Base-by-base conservation (phyloP, 1,140 invertebrate genomes). In the Caenorhabditis elegans region DNA sequence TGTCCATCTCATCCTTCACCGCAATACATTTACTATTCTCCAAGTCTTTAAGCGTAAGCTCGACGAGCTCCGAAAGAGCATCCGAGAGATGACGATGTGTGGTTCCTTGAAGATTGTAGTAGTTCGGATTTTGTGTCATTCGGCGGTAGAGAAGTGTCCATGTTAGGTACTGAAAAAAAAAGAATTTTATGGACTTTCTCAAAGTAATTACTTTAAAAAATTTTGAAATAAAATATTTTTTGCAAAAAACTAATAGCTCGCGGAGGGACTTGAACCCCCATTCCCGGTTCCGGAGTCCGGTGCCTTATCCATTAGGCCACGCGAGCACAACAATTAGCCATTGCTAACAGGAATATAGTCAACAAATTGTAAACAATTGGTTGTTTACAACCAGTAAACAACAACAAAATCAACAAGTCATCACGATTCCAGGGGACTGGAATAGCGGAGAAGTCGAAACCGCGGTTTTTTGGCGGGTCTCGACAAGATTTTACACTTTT, bases 61-160 rank as follows among this genome's bases (percentile, higher is more conserved):
- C 98, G 3, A 99, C 97, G 46, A 99, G 89, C 91, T 99, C 98
- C 0, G 97, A 99, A 28, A 99, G 91, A 92, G 98, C 96, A 92
- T 99, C 97, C 0, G 97, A 99, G 31, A 99, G 91, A 92, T 99
- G 97, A 65, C 94, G 15, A 55, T 84, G 0, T 0, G 96, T 96
- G 1, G 98, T 95, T 11, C 96, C 92, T 86, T 98, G 96, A 17
- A 99, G 91, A 90, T 97, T 97, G 90, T 99, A 99, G 90, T 99
- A 99, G 90, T 99, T 99, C 10, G 98, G 98, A 92, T 99, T 99
- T 91, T 98, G 96, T 1, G 97, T 98, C 87, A 99, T 93, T 82
- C 98, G 91, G 17, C 97, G 92, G 89, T 99, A 99, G 0, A 99
- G 91, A 91, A 99, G 98, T 0, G 97, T 99, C 97, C 98, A 99